These are phyloP conservation scores for Selenia dentaria DNA, from an alignment of 2,888 invertebrate genomes.

Conservation along the genomic window DNA sequence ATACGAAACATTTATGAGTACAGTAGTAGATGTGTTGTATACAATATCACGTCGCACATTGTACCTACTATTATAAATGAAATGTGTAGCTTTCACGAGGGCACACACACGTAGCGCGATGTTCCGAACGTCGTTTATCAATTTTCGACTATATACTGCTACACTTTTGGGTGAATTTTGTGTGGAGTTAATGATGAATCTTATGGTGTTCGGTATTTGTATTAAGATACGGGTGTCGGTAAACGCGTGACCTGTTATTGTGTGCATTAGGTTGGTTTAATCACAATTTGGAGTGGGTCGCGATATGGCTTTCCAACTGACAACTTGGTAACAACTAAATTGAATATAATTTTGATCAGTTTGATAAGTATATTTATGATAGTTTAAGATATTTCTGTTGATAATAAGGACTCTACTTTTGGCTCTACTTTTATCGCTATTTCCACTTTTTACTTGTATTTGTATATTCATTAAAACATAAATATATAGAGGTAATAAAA, in stretches of 20 bases:
- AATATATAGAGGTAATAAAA: too few relatives aligned
- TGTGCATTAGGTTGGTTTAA: slow-evolving; percentile 84
- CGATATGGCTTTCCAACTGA: slow-evolving; percentile 77
- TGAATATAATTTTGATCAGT: slow-evolving; percentile 46
- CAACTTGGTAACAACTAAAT: slow-evolving; percentile 67
- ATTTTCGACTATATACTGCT: slow-evolving; percentile 32
- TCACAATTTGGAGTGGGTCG: slow-evolving; percentile 83
- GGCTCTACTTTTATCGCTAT: too few relatives aligned
- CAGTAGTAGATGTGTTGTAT: slow-evolving; percentile 70
- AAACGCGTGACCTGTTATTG: slow-evolving; percentile 83
- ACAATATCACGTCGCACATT: slow-evolving; percentile 79
- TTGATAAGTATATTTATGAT: too few relatives aligned
- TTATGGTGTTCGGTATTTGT: slow-evolving; percentile 34
- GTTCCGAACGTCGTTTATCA: slow-evolving; percentile 43
- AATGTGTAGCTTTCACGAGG: slow-evolving; percentile 82
- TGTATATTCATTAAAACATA: too few relatives aligned
- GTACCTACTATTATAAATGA: slow-evolving; percentile 80
- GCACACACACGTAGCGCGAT: slow-evolving; percentile 70
- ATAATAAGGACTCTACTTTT: too few relatives aligned
- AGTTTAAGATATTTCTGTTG: too few relatives aligned
- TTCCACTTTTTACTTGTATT: too few relatives aligned
- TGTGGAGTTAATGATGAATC: slow-evolving; percentile 2
- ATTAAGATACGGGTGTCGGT: slow-evolving; percentile 65
- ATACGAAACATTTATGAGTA: slow-evolving; percentile 69
- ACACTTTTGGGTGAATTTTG: slow-evolving; percentile 30